phyloP scores from a whole-genome alignment of 2,113 vertebrate genomes.

The Vidua chalybeata region DNA sequence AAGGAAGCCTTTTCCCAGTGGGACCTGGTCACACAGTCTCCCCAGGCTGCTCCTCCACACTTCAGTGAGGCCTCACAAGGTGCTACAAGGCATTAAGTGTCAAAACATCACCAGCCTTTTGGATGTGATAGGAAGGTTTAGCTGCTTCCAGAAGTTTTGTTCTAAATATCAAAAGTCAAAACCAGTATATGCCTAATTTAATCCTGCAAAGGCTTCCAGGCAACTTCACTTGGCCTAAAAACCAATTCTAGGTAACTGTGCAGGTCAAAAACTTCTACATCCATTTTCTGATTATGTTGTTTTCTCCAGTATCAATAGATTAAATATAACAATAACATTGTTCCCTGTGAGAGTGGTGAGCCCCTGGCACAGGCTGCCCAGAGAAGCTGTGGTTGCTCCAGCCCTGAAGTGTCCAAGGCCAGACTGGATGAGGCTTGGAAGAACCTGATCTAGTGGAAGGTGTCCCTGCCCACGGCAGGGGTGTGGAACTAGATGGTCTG shows the following conservation, averaged over 20 bases:
- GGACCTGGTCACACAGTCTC: background rate
- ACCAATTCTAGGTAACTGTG: background rate
- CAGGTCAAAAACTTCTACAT: background rate
- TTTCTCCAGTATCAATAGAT: background rate
- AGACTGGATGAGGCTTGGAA: background rate
- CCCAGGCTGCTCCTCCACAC: background rate
- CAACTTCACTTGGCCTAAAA: slow-evolving; percentile 14
- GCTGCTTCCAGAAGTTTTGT: background rate
- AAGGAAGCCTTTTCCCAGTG: background rate
- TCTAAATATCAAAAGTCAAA: background rate
- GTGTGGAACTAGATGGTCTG: too few species aligned
- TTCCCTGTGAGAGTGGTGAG: background rate
- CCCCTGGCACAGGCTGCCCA: background rate
- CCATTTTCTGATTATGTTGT: background rate
- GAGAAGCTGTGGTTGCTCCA: background rate
- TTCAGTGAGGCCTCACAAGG: background rate
- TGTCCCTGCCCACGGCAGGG: background rate
- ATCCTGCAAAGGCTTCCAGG: background rate
- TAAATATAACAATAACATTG: background rate
- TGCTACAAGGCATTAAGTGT: background rate
- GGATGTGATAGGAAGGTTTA: background rate
- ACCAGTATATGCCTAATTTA: background rate
- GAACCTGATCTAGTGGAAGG: background rate
- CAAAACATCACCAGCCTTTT: background rate
- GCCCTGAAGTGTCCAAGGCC: background rate